Percentiles rank a stretch among this genome's conserved stretches.
These are phyloP conservation scores for Anser brachyrhynchus DNA, from an alignment of 2,113 vertebrate genomes.

Conservation along the genomic window DNA sequence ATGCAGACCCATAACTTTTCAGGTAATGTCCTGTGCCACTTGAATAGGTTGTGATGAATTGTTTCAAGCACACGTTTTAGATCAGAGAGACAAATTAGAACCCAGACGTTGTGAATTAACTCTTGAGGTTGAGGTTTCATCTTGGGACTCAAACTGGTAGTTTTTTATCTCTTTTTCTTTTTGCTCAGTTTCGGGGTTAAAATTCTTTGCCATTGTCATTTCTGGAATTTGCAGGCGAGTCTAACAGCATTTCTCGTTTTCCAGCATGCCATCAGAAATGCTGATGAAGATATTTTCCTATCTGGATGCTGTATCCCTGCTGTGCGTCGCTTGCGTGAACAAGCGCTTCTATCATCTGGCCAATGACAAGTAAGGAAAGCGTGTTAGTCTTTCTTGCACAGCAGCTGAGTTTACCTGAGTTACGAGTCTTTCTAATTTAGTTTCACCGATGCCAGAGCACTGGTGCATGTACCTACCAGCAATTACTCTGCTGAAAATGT, in stretches of 20 bases:
- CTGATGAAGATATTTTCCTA: conserved; percentile 86
- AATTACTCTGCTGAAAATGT: not conserved
- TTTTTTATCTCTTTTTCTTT: not conserved
- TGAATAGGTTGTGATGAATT: not conserved
- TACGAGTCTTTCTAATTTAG: not conserved
- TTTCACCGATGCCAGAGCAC: not conserved
- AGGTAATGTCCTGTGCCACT: not conserved
- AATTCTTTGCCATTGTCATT: not conserved
- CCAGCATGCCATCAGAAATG: conserved; percentile 86
- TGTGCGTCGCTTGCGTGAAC: conserved; percentile 81
- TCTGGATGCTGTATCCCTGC: conserved; percentile 83
- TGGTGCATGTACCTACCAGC: not conserved
- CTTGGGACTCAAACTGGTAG: not conserved
- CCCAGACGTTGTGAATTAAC: not conserved
- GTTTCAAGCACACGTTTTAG: not conserved
- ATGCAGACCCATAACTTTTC: not conserved
- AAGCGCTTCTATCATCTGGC: conserved; percentile 81
- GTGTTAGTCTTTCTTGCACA: not conserved
- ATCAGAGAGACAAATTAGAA: not conserved
- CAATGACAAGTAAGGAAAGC: conserved; percentile 86
- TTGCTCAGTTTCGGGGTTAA: not conserved
- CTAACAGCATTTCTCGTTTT: not conserved
- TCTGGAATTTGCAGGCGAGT: not conserved
- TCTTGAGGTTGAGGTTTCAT: not conserved
- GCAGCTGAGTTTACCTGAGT: not conserved